phyloP scores from a whole-genome alignment of 2,797 vertebrate species.

The Okamejei kenojei region DNA sequence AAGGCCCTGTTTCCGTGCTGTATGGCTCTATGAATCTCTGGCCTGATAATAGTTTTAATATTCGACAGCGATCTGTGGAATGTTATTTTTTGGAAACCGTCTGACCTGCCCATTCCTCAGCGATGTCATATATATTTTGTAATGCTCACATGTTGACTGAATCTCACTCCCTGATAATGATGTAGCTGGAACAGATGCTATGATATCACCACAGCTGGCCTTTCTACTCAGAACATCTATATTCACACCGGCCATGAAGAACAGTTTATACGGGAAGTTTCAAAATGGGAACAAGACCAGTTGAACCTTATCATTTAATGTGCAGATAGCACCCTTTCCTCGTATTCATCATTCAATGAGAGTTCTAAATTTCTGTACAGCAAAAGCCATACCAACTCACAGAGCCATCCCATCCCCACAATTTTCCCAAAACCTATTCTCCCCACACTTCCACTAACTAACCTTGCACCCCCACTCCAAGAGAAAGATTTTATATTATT shows the following conservation, averaged over 20 bases:
- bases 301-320: background rate
- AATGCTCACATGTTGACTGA: background rate
- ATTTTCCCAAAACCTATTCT: no score
- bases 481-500: no score
- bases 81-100: background rate
- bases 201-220: slow-evolving; percentile 26
- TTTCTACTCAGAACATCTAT: slow-evolving; percentile 33
- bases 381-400: no score
- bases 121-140: background rate
- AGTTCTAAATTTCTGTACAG: background rate
- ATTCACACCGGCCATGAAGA: background rate
- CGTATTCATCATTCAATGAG: background rate
- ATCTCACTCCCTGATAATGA: slow-evolving; percentile 19
- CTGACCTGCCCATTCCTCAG: background rate
- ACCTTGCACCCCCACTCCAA: no score
- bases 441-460: no score
- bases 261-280: background rate
- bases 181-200: background rate
- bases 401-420: no score
- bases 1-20: no score
- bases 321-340: background rate
- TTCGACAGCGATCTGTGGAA: background rate
- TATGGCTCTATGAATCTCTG: no score
- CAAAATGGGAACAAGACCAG: background rate
- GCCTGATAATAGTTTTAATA: background rate